Evolutionary conservation across 2,113 vertebrate genomes (phyloP).

Genomic region (Chinchilla lanigera): DNA sequence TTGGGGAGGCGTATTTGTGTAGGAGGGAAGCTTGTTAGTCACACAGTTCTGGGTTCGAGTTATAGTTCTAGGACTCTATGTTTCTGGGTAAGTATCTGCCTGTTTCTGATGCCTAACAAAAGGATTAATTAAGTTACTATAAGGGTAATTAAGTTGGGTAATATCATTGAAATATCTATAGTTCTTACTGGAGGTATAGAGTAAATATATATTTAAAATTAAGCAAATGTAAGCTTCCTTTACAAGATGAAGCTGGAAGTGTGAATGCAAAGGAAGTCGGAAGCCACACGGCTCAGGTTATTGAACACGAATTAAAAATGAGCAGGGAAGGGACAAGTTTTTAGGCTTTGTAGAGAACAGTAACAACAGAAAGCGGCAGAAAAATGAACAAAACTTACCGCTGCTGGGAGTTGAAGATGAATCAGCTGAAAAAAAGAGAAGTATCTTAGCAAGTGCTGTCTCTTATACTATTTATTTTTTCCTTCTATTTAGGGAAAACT

Average conservation of each 20-base stretch:
- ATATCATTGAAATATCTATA: neutral
- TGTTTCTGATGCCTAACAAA: neutral
- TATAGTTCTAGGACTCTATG: neutral
- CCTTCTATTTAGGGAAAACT: neutral
- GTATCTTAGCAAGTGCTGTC: neutral
- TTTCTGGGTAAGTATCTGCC: neutral
- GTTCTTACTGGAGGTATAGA: neutral
- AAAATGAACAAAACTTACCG: neutral
- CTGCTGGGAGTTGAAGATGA: neutral
- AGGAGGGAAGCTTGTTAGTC: neutral
- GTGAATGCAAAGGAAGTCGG: neutral
- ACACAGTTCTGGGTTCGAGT: neutral
- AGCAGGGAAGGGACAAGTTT: neutral
- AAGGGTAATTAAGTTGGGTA: conserved; percentile 18
- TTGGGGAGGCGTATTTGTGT: neutral
- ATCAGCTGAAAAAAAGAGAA: conserved; percentile 56
- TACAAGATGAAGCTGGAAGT: neutral
- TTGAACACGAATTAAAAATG: neutral
- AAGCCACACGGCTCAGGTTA: neutral
- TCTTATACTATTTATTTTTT: neutral
- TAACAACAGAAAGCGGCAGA: neutral
- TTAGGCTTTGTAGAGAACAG: neutral
- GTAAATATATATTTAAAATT: neutral
- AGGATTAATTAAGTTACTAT: neutral
- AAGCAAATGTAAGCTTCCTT: neutral